Percentiles rank a stretch among this genome's conserved stretches.
Evolutionary conservation across 1,140 invertebrate genomes (phyloP).

Genomic region (Apocrypta bakeri): DNA sequence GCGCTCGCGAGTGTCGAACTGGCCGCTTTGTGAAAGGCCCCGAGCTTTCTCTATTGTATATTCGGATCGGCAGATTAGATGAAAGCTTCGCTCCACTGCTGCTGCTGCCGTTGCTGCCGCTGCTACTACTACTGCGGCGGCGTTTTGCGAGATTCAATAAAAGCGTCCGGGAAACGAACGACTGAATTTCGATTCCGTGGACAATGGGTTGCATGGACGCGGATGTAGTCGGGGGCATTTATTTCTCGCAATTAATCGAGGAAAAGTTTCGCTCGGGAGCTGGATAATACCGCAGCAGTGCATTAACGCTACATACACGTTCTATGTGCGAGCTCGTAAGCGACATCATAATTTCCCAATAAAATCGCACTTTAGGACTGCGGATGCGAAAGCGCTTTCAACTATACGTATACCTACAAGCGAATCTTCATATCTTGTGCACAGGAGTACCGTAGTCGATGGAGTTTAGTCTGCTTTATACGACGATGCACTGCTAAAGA

Average conservation of each 20-base stretch:
- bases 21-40: conserved; percentile 22
- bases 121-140: conserved; percentile 3
- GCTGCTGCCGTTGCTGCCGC: not conserved
- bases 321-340: not conserved
- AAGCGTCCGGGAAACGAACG: conserved; percentile 12
- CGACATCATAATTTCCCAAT: not conserved
- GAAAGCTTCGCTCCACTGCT: conserved; percentile 9
- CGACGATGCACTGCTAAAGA: too few relatives aligned
- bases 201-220: not conserved
- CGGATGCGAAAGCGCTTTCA: too few relatives aligned
- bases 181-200: conserved; percentile 30
- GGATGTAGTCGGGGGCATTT: conserved; percentile 6
- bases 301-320: not conserved
- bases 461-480: not conserved
- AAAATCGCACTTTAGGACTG: not conserved
- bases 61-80: conserved; percentile 44
- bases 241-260: conserved; percentile 39
- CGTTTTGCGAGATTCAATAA: conserved; percentile 45
- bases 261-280: not conserved
- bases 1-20: not conserved
- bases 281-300: not conserved
- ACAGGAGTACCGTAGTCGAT: not conserved
- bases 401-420: too few relatives aligned
- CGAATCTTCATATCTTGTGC: not conserved
- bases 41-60: conserved; percentile 35